A percentile compares a stretch with the other conserved stretches of the same genome.
Conservation (phyloP, 1,140 invertebrate genomes). For the Leptinotarsa lineolata region DNA sequence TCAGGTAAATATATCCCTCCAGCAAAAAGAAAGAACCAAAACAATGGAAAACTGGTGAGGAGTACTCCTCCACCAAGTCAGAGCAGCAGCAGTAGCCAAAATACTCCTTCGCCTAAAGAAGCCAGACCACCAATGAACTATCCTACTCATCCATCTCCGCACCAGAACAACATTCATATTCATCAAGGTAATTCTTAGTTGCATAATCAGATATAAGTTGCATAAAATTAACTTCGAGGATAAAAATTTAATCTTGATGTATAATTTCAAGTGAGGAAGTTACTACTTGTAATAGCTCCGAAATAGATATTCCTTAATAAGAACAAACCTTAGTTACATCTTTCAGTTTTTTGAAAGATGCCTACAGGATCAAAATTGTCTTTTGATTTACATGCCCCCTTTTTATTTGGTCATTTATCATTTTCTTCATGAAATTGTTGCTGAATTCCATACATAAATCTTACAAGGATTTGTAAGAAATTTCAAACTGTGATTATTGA, state of each 20-base stretch:
- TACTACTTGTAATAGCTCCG: not conserved
- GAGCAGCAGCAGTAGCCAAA: constrained; percentile 36
- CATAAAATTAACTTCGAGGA: not conserved
- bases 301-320: not conserved
- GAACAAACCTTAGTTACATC: not conserved
- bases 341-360: not conserved
- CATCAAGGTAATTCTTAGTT: constrained; percentile 24
- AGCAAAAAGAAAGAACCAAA: constrained; percentile 72
- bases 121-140: constrained; percentile 35
- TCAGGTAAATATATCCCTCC: constrained; percentile 78
- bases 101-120: constrained; percentile 46
- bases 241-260: not conserved
- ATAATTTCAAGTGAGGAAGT: not conserved
- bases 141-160: constrained; percentile 33
- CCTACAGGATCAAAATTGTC: too few species aligned
- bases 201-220: not conserved
- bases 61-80: constrained; percentile 60
- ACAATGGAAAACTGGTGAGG: constrained; percentile 61
- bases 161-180: constrained; percentile 32
- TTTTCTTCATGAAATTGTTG: too few species aligned
- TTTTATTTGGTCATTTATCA: too few species aligned
- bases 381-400: too few species aligned
- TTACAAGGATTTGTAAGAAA: too few species aligned
- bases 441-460: too few species aligned
- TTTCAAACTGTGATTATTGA: too few species aligned